Percentiles rank a stretch among this genome's conserved stretches.
phyloP scores from a whole-genome alignment of 2,113 vertebrate genomes.

The Eupsittula cactorum region DNA sequence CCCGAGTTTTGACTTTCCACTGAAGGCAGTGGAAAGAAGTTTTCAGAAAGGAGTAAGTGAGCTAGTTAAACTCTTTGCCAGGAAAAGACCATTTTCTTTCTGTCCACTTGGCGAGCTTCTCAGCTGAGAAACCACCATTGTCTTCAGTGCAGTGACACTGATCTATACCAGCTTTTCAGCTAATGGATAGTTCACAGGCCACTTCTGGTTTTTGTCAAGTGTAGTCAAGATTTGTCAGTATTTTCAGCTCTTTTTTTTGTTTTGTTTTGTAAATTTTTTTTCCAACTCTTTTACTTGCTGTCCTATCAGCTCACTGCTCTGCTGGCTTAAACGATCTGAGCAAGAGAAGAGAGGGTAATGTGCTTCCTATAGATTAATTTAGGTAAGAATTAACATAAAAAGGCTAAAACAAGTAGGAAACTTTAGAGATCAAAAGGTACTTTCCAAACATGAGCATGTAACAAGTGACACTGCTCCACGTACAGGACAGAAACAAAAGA shows the following conservation, averaged over 20 bases:
- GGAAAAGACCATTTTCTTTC: constrained; percentile 40
- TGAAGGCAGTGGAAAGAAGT: background rate
- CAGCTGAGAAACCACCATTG: constrained; percentile 53
- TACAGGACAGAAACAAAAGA: constrained; percentile 5
- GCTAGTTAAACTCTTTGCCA: background rate
- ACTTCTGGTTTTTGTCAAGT: constrained; percentile 54
- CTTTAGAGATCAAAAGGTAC: background rate
- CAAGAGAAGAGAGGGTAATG: background rate
- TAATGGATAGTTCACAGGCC: constrained; percentile 40
- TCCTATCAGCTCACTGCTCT: background rate
- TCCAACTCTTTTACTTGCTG: background rate
- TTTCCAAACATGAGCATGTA: background rate
- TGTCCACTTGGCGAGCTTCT: constrained; percentile 17
- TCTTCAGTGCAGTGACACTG: constrained; percentile 49
- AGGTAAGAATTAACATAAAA: background rate
- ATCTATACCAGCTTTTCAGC: constrained; percentile 61
- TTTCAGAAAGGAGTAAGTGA: constrained; percentile 8
- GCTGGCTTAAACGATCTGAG: background rate
- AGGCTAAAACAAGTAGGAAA: background rate
- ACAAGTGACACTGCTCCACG: background rate
- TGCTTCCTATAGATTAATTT: background rate
- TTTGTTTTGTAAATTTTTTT: background rate
- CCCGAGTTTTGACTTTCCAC: background rate
- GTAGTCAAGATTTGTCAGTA: constrained; percentile 41
- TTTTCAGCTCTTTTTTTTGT: background rate